phyloP scores from a whole-genome alignment of 1,140 invertebrate species.

The Globodera ellingtonae region DNA sequence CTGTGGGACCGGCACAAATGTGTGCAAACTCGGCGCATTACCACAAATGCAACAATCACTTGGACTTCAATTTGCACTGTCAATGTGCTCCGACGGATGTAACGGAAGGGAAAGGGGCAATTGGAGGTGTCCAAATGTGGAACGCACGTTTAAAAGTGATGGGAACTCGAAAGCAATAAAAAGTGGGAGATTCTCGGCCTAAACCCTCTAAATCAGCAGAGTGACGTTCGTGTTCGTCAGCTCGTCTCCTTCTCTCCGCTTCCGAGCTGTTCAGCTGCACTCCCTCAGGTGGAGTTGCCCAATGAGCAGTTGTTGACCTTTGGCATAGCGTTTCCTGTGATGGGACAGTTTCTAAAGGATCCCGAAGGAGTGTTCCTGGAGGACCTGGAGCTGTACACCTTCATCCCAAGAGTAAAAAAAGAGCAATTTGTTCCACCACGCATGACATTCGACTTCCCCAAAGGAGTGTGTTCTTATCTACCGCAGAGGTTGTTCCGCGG shows the following conservation, averaged over 20 bases:
- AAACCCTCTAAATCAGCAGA: neutral
- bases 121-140: neutral
- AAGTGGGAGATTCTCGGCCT: neutral
- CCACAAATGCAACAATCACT: neutral
- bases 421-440: neutral
- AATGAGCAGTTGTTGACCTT: neutral
- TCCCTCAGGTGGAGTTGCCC: neutral
- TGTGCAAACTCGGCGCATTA: neutral
- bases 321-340: neutral
- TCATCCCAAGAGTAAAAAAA: neutral
- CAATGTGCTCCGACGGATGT: neutral
- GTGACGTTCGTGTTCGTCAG: neutral
- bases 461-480: neutral
- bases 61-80: neutral
- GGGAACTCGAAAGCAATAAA: too few relatives aligned
- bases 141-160: neutral
- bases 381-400: conserved; percentile 3
- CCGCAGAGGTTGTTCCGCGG: neutral
- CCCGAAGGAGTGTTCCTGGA: neutral
- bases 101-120: neutral
- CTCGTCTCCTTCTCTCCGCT: neutral
- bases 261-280: neutral
- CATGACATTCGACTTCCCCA: neutral
- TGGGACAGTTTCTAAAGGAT: neutral
- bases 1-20: conserved; percentile 7